A percentile compares a stretch with the other conserved stretches of the same genome.
Evolutionary conservation across 2,888 invertebrate genomes (phyloP).

Genomic region (Venustoraphidia nigricollis): DNA sequence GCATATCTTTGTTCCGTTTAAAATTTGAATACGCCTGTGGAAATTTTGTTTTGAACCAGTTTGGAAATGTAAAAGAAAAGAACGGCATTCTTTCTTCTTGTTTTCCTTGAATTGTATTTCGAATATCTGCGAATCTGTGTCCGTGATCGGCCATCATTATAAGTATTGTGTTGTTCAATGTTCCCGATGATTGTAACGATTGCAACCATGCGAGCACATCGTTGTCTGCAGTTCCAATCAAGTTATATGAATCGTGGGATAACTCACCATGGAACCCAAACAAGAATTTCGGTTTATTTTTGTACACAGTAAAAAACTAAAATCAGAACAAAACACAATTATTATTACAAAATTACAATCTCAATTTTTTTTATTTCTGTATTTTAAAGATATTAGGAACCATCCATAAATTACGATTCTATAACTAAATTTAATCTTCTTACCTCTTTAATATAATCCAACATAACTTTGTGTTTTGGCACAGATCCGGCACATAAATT

Average conservation of each 20-base stretch:
- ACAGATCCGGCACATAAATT: slow-evolving; percentile 53
- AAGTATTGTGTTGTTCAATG: slow-evolving; percentile 64
- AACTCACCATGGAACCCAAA: slow-evolving; percentile 83
- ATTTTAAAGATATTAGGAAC: too few species aligned
- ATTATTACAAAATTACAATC: too few species aligned
- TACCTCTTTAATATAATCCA: slow-evolving; percentile 51
- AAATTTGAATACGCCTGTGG: slow-evolving; percentile 45
- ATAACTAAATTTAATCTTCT: slow-evolving; percentile 14
- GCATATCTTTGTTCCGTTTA: slow-evolving; percentile 43
- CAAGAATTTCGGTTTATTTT: slow-evolving; percentile 56
- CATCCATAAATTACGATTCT: too few species aligned
- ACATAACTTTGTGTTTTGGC: slow-evolving; percentile 51
- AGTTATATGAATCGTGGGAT: slow-evolving; percentile 74
- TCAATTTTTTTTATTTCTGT: too few species aligned
- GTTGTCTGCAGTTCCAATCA: slow-evolving; percentile 60
- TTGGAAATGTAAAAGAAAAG: slow-evolving; percentile 64
- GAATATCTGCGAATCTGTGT: slow-evolving; percentile 64
- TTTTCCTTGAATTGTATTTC: slow-evolving; percentile 80
- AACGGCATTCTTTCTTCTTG: slow-evolving; percentile 83
- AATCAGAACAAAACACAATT: slow-evolving; percentile 11
- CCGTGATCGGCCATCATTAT: slow-evolving; percentile 92
- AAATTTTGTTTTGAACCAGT: slow-evolving; percentile 43
- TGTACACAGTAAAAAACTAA: slow-evolving; percentile 43
- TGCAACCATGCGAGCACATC: slow-evolving; percentile 53
- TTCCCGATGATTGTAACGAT: slow-evolving; percentile 38